phyloP scores from a whole-genome alignment of 1,140 invertebrate genomes.

The Saccostrea glomerata region DNA sequence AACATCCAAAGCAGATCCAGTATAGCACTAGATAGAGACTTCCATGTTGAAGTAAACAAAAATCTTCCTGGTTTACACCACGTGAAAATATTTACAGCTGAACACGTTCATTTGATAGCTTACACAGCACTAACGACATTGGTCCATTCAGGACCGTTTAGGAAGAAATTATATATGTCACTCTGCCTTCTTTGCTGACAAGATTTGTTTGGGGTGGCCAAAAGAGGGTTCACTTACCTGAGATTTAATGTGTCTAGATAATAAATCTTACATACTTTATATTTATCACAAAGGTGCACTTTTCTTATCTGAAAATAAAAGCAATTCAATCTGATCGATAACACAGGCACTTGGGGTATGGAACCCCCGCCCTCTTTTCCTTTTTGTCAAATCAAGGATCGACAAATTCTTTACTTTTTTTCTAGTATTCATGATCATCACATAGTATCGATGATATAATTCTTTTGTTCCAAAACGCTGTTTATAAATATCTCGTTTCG shows the following conservation, averaged over 20 bases:
- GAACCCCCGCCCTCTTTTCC: no score
- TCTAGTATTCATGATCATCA: no score
- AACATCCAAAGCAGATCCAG: not conserved
- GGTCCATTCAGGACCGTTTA: not conserved
- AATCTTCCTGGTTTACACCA: not conserved
- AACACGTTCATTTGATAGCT: not conserved
- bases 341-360: no score
- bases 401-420: no score
- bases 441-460: no score
- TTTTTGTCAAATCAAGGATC: no score
- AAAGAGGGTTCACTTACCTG: not conserved
- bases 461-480: no score
- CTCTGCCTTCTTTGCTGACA: not conserved
- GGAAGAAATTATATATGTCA: not conserved
- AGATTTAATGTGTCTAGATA: slow-evolving; percentile 12
- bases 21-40: not conserved
- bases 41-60: not conserved
- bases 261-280: not conserved
- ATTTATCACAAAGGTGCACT: not conserved
- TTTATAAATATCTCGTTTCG: no score
- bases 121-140: not conserved
- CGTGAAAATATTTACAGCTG: not conserved
- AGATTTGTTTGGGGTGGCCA: not conserved
- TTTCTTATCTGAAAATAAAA: not conserved
- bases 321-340: no score